Conservation (phyloP, 2,888 invertebrate genomes). For the Cryptosula pallasiana region DNA sequence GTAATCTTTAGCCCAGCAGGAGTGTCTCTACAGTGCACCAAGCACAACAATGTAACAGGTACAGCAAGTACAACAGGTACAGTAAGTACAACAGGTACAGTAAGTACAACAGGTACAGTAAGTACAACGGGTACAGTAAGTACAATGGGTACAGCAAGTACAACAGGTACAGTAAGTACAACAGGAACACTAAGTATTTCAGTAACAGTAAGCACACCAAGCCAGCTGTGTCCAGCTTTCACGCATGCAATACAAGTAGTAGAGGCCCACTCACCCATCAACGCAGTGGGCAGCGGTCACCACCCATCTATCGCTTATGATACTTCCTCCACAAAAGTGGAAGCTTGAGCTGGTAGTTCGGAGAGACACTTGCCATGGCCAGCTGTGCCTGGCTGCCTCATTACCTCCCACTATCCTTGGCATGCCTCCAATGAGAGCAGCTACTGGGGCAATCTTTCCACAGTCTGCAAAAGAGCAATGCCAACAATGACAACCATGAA, state of each 20-base stretch:
- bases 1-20: neutral
- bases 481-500: no score
- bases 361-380: slow-evolving; percentile 25
- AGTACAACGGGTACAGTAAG: no score
- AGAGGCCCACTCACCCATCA: slow-evolving; percentile 25
- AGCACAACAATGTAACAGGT: no score
- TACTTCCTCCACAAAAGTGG: slow-evolving; percentile 27
- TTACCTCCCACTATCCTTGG: slow-evolving; percentile 22
- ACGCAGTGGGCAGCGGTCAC: slow-evolving; percentile 27
- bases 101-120: no score
- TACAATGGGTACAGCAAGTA: no score
- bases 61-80: no score
- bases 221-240: no score
- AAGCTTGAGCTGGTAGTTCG: neutral
- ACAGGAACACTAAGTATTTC: no score
- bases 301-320: slow-evolving; percentile 25
- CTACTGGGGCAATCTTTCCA: neutral
- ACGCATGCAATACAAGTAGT: no score
- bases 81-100: no score
- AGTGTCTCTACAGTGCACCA: slow-evolving; percentile 8
- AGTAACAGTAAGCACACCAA: no score
- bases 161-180: no score
- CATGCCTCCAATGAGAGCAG: neutral
- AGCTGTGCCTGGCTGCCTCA: slow-evolving; percentile 2
- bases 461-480: slow-evolving; percentile 6